Percentiles rank a stretch among this genome's conserved stretches.
phyloP scores from a whole-genome alignment of 1,140 invertebrate genomes.

The Eupristina koningsbergeri region DNA sequence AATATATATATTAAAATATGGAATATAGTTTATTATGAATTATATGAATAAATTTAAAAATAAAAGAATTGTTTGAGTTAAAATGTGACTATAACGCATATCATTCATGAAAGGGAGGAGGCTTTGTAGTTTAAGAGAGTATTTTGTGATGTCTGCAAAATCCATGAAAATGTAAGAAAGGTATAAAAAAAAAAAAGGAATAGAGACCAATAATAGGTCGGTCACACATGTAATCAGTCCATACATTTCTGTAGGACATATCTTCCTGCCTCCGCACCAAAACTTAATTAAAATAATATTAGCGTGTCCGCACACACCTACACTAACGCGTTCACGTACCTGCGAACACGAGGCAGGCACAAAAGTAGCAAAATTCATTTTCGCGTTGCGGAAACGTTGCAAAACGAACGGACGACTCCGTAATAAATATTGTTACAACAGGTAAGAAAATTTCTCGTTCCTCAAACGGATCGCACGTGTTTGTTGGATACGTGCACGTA shows the following conservation, averaged over 20 bases:
- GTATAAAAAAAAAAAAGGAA: not conserved
- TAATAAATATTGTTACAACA: not conserved
- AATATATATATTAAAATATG: too few relatives aligned
- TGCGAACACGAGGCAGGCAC: not conserved
- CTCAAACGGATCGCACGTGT: not conserved
- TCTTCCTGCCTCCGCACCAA: not conserved
- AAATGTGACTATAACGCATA: too few relatives aligned
- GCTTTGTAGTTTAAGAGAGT: too few relatives aligned
- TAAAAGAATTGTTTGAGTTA: too few relatives aligned
- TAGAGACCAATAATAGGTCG: not conserved
- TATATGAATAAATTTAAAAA: too few relatives aligned
- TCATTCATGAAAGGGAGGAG: too few relatives aligned
- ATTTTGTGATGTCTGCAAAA: not conserved
- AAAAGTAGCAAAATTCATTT: not conserved
- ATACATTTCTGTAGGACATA: slow-evolving; percentile 6
- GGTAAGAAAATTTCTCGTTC: slow-evolving; percentile 1
- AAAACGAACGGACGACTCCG: not conserved
- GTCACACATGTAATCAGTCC: not conserved
- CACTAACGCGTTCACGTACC: not conserved
- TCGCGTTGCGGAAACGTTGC: not conserved
- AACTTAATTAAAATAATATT: slow-evolving; percentile 35
- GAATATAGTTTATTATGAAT: too few relatives aligned
- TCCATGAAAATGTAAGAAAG: not conserved
- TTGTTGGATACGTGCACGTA: not conserved
- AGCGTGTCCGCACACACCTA: not conserved